A percentile compares a stretch with the other conserved stretches of the same genome.
Conservation (phyloP, 2,113 vertebrate species). For the Cephalopterus ornatus region DNA sequence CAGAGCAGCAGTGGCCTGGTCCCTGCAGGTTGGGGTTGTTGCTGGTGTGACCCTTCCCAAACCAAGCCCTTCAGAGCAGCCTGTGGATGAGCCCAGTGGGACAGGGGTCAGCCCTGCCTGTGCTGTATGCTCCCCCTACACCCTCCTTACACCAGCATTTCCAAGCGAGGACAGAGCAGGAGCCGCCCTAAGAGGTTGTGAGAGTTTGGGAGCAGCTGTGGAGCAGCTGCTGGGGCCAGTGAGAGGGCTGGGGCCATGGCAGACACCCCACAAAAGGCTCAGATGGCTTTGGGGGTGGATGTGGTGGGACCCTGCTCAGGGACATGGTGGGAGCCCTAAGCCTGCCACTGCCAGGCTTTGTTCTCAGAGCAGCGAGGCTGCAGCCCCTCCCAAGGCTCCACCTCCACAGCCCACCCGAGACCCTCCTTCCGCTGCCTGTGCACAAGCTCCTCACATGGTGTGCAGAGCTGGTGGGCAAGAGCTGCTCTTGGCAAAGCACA, state of each 20-base stretch:
- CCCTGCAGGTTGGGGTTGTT: too few relatives aligned
- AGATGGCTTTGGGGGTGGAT: conserved; percentile 6
- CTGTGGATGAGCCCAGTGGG: neutral
- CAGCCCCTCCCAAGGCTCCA: conserved; percentile 60
- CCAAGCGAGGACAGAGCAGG: neutral
- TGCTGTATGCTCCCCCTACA: neutral
- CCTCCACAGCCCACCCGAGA: conserved; percentile 63
- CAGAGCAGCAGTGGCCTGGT: accelerated
- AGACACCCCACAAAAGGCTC: neutral
- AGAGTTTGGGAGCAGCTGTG: conserved; percentile 28
- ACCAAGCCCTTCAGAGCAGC: neutral
- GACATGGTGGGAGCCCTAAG: neutral
- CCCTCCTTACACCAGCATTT: neutral
- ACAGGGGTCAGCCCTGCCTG: neutral
- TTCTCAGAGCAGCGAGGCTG: conserved; percentile 16
- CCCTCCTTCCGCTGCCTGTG: conserved; percentile 48
- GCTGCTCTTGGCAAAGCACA: neutral
- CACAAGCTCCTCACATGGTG: neutral
- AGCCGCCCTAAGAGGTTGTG: neutral
- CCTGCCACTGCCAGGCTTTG: conserved; percentile 36
- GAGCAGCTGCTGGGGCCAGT: conserved; percentile 36
- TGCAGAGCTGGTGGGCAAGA: neutral
- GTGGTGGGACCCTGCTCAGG: neutral
- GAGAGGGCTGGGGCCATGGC: neutral
- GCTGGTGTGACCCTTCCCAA: neutral